phyloP scores from a whole-genome alignment of 2,113 vertebrate species.

The Romanogobio albipinnatus region DNA sequence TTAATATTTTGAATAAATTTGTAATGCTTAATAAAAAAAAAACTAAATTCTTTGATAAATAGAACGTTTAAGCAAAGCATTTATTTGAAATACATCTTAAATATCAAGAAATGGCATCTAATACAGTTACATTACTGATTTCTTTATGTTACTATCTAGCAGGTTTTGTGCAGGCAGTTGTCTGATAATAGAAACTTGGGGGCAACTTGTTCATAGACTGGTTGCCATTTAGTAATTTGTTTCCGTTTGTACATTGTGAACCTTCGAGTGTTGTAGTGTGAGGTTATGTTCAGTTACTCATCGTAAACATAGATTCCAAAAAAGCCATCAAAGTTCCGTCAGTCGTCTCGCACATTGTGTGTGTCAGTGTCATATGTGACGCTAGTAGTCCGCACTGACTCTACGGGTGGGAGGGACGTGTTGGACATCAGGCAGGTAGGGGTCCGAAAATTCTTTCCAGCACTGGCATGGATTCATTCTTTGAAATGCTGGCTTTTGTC shows the following conservation, averaged over 20 bases:
- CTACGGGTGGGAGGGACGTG: constrained; percentile 28
- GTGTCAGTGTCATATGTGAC: constrained; percentile 76
- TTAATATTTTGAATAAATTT: no score
- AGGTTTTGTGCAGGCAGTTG: neutral
- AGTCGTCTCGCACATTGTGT: constrained; percentile 77
- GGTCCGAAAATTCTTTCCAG: neutral
- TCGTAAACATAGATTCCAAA: constrained; percentile 66
- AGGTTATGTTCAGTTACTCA: constrained; percentile 77
- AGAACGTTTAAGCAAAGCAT: no score
- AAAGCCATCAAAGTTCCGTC: constrained; percentile 67
- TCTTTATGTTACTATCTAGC: neutral
- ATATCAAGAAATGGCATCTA: neutral
- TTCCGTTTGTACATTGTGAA: constrained; percentile 73
- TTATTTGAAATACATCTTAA: no score
- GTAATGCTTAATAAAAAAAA: no score
- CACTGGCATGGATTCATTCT: neutral
- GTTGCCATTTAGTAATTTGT: constrained; percentile 69
- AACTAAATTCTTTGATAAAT: no score
- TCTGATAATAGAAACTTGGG: neutral
- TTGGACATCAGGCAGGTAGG: constrained; percentile 38
- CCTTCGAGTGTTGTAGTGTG: constrained; percentile 70
- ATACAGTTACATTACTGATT: neutral
- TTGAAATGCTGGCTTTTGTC: neutral
- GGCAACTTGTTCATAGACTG: constrained; percentile 50
- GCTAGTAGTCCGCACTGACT: constrained; percentile 69